phyloP scores from a whole-genome alignment of 2,797 vertebrate genomes.

The Ctenopoma kingsleyae region DNA sequence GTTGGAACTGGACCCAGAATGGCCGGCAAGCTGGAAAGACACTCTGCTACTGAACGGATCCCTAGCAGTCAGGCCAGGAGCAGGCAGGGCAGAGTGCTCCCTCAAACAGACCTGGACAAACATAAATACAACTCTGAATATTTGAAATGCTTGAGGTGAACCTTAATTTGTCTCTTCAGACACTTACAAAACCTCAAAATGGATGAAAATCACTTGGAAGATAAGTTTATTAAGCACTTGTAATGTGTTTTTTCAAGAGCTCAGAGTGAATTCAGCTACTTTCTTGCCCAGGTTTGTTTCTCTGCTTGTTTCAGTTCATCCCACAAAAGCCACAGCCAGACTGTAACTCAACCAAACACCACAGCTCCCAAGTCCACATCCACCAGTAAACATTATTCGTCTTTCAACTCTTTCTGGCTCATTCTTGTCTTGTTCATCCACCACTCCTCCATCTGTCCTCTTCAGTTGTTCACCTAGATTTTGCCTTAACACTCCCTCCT shows the following conservation, averaged over 20 bases:
- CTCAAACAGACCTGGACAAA: conserved; percentile 73
- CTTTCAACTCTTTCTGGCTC: conserved; percentile 41
- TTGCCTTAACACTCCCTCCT: conserved; percentile 54
- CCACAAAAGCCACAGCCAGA: conserved; percentile 74
- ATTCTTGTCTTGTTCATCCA: conserved; percentile 44
- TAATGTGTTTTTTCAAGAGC: conserved; percentile 62
- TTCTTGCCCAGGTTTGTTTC: conserved; percentile 56
- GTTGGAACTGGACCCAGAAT: conserved; percentile 71
- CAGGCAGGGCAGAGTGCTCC: conserved; percentile 59
- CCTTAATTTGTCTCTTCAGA: conserved; percentile 69
- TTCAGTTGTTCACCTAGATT: conserved; percentile 53
- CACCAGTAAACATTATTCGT: conserved; percentile 59
- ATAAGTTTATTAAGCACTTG: conserved; percentile 63
- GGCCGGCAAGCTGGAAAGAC: conserved; percentile 72
- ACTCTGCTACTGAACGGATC: conserved; percentile 76
- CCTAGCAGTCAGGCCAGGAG: conserved; percentile 57
- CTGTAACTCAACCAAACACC: conserved; percentile 74
- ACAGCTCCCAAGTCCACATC: conserved; percentile 65
- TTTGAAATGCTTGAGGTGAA: conserved; percentile 68
- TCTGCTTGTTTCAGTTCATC: conserved; percentile 60
- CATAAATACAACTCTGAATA: conserved; percentile 72
- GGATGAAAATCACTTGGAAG: conserved; percentile 57
- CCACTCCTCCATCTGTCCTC: conserved; percentile 48
- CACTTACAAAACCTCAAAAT: conserved; percentile 53
- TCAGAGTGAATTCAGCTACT: conserved; percentile 51